Base-by-base conservation (phyloP, 2,797 vertebrate genomes). In the Pogonophryne albipinna region DNA sequence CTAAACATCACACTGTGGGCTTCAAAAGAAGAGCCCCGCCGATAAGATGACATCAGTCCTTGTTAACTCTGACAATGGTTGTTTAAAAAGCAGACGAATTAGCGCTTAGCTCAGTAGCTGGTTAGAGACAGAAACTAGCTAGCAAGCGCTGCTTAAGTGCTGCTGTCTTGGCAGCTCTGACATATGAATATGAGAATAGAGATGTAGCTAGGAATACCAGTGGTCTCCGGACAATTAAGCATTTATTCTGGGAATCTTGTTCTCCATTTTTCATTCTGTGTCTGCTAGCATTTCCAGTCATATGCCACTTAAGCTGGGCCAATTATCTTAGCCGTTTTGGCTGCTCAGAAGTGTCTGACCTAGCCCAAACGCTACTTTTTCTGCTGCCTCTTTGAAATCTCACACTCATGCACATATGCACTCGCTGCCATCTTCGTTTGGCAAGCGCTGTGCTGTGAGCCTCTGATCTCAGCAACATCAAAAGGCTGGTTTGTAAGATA, bases 401-500 rank as follows among this genome's bases (percentile, higher is more conserved):
- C 92, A 94, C 95, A 94, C 95, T 93, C 91, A 89, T 92, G 94
- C 91, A 93, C 95, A 94, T 92, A 93, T 92, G 91, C 91, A 87
- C 86, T 85, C 90, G 80, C 92, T 93, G 92, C 93, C 93, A 94
- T 95, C 95, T 96, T 95, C 95, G 93, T 95, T 95, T 96, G 96
- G 96, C 97, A 95, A 94, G 90, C 90, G 89, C 94, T 95, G 95
- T 79, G 93, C 96, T 95, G 95, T 93, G 91, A 89, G 94, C 91
- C 96, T 97, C 96, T 96, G 95, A 97, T 97, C 96, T 96, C 90
- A 77, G 94, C 95, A 95, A 96, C 96, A 96, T 97, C 96, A 97
- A 97, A 98, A 95, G 96, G 93, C 95, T 95, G 95, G 96, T 97
- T 96, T 97, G 96, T 96, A 97, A 97, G 96, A 97, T 97, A 96